Evolutionary conservation across 2,888 invertebrate species (phyloP).

Genomic region (Lapara coniferarum): DNA sequence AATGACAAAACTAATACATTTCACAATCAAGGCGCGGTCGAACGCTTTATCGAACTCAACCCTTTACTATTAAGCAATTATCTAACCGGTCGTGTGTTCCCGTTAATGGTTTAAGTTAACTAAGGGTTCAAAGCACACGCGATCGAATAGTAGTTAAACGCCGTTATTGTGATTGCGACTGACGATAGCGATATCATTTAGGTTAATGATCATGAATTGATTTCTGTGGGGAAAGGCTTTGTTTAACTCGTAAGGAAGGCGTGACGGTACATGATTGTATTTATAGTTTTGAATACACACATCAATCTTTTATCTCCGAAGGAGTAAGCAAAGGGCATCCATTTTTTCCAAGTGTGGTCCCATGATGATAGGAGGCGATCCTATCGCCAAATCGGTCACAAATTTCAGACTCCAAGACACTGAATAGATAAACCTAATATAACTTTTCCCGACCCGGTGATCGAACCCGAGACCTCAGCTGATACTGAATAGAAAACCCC

Average conservation of each 20-base stretch:
- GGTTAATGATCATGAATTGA: conserved; percentile 28
- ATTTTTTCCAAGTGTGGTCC: too few relatives aligned
- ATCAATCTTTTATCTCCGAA: too few relatives aligned
- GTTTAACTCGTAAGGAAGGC: background rate
- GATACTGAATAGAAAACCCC: too few relatives aligned
- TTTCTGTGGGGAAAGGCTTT: background rate
- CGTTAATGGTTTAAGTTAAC: conserved; percentile 66
- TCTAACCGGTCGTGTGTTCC: conserved; percentile 58
- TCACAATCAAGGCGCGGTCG: conserved; percentile 47
- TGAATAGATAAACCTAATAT: too few relatives aligned
- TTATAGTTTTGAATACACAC: too few relatives aligned
- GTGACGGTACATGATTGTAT: too few relatives aligned
- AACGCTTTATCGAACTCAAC: conserved; percentile 64
- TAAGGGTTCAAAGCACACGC: conserved; percentile 59
- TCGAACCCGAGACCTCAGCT: too few relatives aligned
- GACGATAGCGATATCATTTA: conserved; percentile 32
- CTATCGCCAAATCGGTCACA: too few relatives aligned
- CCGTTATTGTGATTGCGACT: conserved; percentile 32
- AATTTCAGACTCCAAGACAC: too few relatives aligned
- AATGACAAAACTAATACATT: conserved; percentile 50
- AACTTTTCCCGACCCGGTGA: too few relatives aligned
- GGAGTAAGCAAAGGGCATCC: too few relatives aligned
- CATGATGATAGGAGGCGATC: too few relatives aligned
- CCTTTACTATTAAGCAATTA: conserved; percentile 76
- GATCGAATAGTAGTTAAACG: conserved; percentile 47